Conservation (phyloP, 2,113 vertebrate genomes). For the Calidris pugnax region DNA sequence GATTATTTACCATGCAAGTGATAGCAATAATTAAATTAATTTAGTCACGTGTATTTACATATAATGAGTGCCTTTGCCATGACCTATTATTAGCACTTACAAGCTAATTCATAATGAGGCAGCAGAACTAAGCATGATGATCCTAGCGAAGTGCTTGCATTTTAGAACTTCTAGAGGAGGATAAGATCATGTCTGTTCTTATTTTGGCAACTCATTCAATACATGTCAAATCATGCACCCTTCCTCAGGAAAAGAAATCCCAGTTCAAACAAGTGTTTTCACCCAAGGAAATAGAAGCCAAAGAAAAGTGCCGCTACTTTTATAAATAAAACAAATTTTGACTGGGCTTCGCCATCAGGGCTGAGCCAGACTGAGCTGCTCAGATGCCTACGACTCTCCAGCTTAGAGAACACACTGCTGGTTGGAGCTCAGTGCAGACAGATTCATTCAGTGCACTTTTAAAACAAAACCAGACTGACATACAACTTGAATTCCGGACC, state of each 20-base stretch:
- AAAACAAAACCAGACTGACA: neutral
- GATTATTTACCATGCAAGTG: neutral
- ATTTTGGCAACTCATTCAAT: neutral
- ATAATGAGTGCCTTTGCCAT: neutral
- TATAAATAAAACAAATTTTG: neutral
- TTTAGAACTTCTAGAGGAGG: neutral
- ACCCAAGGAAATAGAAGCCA: neutral
- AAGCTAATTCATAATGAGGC: neutral
- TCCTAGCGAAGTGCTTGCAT: neutral
- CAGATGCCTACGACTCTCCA: neutral
- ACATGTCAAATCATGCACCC: neutral
- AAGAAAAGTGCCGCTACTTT: neutral
- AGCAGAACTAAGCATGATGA: neutral
- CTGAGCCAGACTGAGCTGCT: neutral
- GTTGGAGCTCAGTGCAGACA: rapidly evolving
- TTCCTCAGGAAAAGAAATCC: neutral
- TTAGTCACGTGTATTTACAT: neutral
- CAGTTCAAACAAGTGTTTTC: neutral
- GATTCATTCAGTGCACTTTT: rapidly evolving
- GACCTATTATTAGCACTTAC: neutral
- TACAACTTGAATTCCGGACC: neutral
- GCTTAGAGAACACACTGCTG: neutral
- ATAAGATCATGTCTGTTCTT: neutral
- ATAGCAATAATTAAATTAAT: slow-evolving; percentile 3
- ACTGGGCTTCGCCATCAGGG: neutral